Base-by-base conservation (phyloP, 2,113 vertebrate species). In the Colossoma macropomum region DNA sequence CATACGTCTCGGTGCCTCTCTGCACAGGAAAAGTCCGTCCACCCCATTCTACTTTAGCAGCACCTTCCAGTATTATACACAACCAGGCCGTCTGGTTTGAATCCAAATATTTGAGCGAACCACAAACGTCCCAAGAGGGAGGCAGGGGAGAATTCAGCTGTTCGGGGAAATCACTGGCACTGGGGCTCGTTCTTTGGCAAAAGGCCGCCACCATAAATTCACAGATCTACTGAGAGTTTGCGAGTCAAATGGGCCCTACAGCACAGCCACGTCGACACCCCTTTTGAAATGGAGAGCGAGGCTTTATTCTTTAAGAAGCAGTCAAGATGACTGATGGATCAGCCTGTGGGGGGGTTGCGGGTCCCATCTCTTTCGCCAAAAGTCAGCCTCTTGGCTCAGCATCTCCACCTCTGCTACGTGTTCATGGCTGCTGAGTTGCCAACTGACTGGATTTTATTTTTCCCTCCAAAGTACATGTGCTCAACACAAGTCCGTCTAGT, bases 121-220 rank as follows among this genome's bases (percentile, higher is more conserved):
- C n/a, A 75, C 80, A 83, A 75, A 66, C 79, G 28, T 80, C 68
- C 75, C 30, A 73, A 54, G 71, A 83, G 84, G 85, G 66, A 78
- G 79, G 56, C 65, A 48, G 81, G 81, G 84, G 84, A 86, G 80
- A 84, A 86, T 80, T 89, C 77, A 84, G 86, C 73, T 86, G 83
- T 84, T 84, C 34, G 72, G 79, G 80, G 81, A 79, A 87, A 87
- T 86, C 63, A 83, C 93, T 92, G 92, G 92, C 92, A 92, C 89
- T 10, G 41, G 82, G 87, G 86, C 87, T 91, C 83, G 88, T 87
- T 90, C 91, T 93, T 89, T 92, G 90, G 89, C 90, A 87, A 91
- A 83, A 56, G 72, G 85, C 81, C 87, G 85, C 70, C 85, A 88
- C 91, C 89, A 89, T 86, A 86, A 88, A 89, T 88, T 90, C 89